Evolutionary conservation across 2,113 vertebrate genomes (phyloP).

Genomic region (Oceanites oceanicus): DNA sequence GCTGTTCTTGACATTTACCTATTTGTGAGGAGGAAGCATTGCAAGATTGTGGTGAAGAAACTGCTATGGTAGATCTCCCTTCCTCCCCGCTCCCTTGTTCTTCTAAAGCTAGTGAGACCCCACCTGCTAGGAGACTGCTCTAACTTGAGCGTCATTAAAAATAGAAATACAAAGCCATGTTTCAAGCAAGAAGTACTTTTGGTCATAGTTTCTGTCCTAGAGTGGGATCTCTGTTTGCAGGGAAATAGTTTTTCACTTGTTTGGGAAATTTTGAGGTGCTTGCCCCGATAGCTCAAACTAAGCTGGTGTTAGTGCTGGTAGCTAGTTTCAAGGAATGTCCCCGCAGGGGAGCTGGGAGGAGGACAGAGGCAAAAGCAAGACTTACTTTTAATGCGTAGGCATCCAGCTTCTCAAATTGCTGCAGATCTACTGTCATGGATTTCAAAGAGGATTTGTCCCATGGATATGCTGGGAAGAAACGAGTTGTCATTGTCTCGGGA

Average conservation of each 20-base stretch:
- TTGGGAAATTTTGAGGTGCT: background rate
- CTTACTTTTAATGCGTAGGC: slow-evolving; percentile 77
- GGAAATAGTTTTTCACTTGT: background rate
- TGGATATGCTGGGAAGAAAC: slow-evolving; percentile 75
- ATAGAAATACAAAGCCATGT: background rate
- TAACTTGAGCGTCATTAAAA: background rate
- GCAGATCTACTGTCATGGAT: slow-evolving; percentile 78
- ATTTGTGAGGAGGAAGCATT: background rate
- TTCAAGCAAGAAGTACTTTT: background rate
- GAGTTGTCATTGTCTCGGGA: background rate
- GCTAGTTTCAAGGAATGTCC: accelerated
- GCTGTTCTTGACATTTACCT: slow-evolving; percentile 69
- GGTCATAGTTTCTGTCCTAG: background rate
- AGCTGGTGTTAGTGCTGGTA: background rate
- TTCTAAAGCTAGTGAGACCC: background rate
- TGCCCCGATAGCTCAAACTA: background rate
- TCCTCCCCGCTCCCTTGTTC: background rate
- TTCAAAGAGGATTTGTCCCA: slow-evolving; percentile 83
- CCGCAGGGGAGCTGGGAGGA: background rate
- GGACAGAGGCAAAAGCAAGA: background rate
- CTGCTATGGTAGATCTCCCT: background rate
- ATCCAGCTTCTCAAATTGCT: slow-evolving; percentile 79
- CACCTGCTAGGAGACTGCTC: background rate
- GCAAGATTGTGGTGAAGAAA: background rate
- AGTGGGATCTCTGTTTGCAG: background rate